Base-by-base conservation (phyloP, 2,888 invertebrate genomes). In the Scaptomyza caliginosa region DNA sequence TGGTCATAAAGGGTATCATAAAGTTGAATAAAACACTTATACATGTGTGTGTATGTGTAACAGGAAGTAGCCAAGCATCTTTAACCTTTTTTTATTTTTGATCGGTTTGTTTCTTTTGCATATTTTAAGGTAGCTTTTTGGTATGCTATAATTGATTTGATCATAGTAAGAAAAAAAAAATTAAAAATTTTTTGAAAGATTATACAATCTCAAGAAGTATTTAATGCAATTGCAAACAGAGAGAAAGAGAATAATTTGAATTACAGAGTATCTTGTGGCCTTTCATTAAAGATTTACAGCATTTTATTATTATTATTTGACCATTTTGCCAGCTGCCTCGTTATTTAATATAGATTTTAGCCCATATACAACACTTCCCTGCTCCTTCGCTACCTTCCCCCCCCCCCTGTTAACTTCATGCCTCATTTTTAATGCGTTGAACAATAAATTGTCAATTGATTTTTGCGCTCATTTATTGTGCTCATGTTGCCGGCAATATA, bases 371-470 rank as follows among this genome's bases (percentile, higher is more conserved):
- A 13, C 24, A 24, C 6, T 4, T 21, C 19, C 42, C 38, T 24
- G 6, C 40, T 6, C 7, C 28, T 17, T 10, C 34, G n/a, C n/a
- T n/a, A n/a, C n/a, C n/a, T n/a, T n/a, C 8, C 11, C 13, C 7
- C 0, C 13, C 7, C 32, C 4, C 32, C n/a, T n/a, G n/a, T n/a
- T 7, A 13, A 7, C 32, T 6, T 13, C 17, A 19, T 34, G 32
- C 13, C 40, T 24, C 49, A 66, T 77, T 85, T 86, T 78, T 82
- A 79, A 85, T 82, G 74, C 66, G 64, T 67, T 65, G 58, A 77
- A 82, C 82, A 87, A 87, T 83, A 87, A 83, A 83, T 83, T 83
- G 87, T 77, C 83, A 87, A 83, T 83, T 83, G 83, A 83, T 83
- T 83, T 82, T 85, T 82, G 86, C 60, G 71, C 74, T 82, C 87